Evolutionary conservation across 2,113 vertebrate species (phyloP).

Genomic region (Podiceps cristatus): DNA sequence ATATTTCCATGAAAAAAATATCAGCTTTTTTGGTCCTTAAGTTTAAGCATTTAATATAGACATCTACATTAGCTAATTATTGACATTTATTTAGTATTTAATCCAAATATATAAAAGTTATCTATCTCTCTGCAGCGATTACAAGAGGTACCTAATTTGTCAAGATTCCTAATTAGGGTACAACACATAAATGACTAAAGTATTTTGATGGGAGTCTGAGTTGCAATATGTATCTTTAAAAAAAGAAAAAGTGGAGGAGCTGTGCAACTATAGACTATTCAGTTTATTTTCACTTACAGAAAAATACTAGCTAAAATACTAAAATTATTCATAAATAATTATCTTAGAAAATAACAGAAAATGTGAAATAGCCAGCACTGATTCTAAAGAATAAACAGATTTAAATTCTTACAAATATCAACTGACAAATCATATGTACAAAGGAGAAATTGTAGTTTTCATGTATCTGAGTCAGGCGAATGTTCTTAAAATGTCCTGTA

Average conservation of each 20-base stretch:
- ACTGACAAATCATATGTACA: neutral
- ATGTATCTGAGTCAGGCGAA: neutral
- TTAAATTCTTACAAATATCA: neutral
- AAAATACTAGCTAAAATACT: neutral
- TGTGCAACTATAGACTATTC: neutral
- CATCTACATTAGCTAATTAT: neutral
- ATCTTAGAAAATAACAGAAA: neutral
- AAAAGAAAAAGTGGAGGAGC: neutral
- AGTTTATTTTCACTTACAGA: neutral
- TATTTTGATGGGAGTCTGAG: neutral
- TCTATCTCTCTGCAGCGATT: neutral
- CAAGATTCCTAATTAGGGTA: neutral
- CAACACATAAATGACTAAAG: neutral
- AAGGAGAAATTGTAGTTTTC: neutral
- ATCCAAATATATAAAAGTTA: neutral
- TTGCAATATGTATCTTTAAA: neutral
- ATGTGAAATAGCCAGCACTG: neutral
- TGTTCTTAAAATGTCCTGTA: neutral
- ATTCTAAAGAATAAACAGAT: neutral
- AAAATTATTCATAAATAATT: neutral
- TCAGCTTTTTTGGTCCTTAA: neutral
- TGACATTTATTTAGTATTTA: neutral
- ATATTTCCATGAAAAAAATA: neutral
- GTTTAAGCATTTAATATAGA: neutral
- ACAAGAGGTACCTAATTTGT: neutral